Evolutionary conservation across 2,888 invertebrate genomes (phyloP).

Genomic region (Phyllotreta cruciferae): DNA sequence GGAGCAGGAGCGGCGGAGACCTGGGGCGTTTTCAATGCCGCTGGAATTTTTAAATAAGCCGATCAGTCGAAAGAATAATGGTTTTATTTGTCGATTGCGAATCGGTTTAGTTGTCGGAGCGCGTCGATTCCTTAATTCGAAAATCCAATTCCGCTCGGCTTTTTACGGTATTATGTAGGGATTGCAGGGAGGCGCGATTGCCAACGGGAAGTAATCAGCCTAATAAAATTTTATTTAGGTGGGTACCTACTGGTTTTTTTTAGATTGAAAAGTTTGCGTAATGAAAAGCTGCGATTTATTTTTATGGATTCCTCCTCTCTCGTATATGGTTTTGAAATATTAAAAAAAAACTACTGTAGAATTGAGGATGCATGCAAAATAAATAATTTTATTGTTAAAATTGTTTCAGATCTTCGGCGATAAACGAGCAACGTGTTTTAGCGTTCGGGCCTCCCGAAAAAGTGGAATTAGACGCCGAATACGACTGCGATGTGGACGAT

Average conservation of each 20-base stretch:
- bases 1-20: background rate
- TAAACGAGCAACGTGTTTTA: constrained; percentile 55
- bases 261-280: too few relatives aligned
- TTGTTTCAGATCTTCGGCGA: constrained; percentile 48
- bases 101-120: constrained; percentile 8
- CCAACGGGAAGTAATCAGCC: too few relatives aligned
- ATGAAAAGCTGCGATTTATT: too few relatives aligned
- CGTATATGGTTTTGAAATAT: background rate
- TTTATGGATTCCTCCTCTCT: background rate
- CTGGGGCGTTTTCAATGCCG: constrained; percentile 7
- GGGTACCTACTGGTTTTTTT: too few relatives aligned
- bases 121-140: constrained; percentile 6
- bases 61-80: constrained; percentile 6
- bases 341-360: background rate
- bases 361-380: background rate
- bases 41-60: constrained; percentile 20
- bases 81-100: constrained; percentile 13
- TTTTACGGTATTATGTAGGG: too few relatives aligned
- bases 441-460: constrained; percentile 61
- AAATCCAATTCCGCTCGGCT: constrained; percentile 2
- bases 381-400: constrained; percentile 3
- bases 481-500: constrained; percentile 78
- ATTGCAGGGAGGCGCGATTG: too few relatives aligned
- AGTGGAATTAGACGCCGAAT: constrained; percentile 68
- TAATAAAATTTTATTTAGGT: too few relatives aligned